Evolutionary conservation across 2,113 vertebrate genomes (phyloP).

Genomic region (Colistium nudipinnis): DNA sequence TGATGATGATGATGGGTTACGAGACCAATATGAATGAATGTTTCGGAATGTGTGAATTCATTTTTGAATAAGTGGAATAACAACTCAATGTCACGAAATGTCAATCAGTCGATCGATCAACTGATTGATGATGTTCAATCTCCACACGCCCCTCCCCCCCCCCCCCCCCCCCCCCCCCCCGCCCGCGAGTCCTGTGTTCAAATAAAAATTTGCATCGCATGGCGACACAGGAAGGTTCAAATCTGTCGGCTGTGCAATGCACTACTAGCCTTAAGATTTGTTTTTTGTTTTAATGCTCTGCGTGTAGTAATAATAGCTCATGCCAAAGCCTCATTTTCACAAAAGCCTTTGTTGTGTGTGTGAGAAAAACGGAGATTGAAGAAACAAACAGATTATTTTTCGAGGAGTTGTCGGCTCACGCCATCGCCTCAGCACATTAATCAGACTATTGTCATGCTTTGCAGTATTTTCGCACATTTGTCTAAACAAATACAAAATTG

Average conservation of each 20-base stretch:
- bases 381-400: constrained; percentile 10
- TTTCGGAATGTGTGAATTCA: too few species aligned
- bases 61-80: too few species aligned
- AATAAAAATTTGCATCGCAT: background rate
- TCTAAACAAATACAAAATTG: constrained; percentile 27
- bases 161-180: too few species aligned
- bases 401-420: constrained; percentile 8
- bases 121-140: too few species aligned
- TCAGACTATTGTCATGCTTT: constrained; percentile 37
- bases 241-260: background rate
- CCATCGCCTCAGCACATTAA: constrained; percentile 24
- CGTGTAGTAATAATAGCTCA: background rate
- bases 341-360: constrained; percentile 3
- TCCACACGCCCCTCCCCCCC: too few species aligned
- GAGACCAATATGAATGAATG: too few species aligned
- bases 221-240: background rate
- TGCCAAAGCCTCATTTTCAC: background rate
- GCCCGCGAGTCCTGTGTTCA: too few species aligned
- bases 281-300: background rate
- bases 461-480: constrained; percentile 20
- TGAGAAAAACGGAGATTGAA: background rate
- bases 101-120: too few species aligned
- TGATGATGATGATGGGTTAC: too few species aligned
- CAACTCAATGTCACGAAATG: too few species aligned
- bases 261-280: background rate